phyloP scores from a whole-genome alignment of 1,140 invertebrate genomes.

The Stegodyphus dumicola region DNA sequence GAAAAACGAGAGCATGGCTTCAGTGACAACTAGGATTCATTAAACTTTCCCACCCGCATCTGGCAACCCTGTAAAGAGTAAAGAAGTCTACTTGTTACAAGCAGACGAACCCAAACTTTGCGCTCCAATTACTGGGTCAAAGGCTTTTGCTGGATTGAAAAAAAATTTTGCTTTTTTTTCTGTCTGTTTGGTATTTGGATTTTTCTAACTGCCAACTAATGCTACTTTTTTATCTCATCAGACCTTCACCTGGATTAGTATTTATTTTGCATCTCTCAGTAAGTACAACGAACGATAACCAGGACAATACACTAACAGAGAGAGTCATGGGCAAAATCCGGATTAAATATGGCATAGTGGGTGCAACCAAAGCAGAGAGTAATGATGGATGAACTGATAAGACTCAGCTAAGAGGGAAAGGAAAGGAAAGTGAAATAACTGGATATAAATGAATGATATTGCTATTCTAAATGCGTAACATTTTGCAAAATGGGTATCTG shows the following conservation, averaged over 20 bases:
- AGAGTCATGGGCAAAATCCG: neutral
- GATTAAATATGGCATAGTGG: neutral
- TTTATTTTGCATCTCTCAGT: neutral
- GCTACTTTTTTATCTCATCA: neutral
- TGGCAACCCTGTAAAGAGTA: neutral
- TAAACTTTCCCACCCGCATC: no score
- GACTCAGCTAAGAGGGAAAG: neutral
- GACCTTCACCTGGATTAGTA: neutral
- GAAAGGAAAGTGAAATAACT: neutral
- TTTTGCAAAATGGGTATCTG: no score
- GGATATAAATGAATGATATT: no score
- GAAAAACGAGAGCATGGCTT: no score
- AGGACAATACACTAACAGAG: neutral
- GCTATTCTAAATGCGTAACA: no score
- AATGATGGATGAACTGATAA: neutral
- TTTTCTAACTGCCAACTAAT: neutral
- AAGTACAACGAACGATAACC: neutral
- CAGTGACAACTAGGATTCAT: no score
- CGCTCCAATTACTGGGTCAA: neutral
- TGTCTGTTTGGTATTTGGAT: neutral
- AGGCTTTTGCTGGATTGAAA: neutral
- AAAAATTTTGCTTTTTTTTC: neutral
- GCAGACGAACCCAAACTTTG: neutral
- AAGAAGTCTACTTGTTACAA: neutral
- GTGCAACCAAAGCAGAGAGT: neutral